phyloP scores from a whole-genome alignment of 2,888 invertebrate genomes.

The Yponomeuta plumbellus region DNA sequence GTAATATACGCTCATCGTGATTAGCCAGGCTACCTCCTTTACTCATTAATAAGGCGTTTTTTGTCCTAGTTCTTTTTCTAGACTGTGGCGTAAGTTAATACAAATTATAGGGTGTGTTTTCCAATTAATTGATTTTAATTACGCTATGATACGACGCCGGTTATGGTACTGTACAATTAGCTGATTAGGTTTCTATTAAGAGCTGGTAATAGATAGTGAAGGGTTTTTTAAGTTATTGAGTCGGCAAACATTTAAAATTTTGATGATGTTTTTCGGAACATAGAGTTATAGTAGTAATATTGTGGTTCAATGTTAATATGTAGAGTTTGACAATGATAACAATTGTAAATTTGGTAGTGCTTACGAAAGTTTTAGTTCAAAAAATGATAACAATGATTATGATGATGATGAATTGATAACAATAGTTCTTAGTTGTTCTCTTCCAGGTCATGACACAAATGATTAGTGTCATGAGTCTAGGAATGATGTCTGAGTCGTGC shows the following conservation, averaged over 20 bases:
- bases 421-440: too few species aligned
- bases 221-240: neutral
- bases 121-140: conserved; percentile 12
- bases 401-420: too few species aligned
- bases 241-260: neutral
- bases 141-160: neutral
- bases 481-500: too few species aligned
- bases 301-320: too few species aligned
- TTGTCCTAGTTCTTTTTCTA: neutral
- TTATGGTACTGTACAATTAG: neutral
- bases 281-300: too few species aligned
- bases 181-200: neutral
- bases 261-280: too few species aligned
- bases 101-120: conserved; percentile 11
- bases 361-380: too few species aligned
- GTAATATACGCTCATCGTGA: conserved; percentile 6
- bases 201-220: neutral
- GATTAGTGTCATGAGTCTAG: too few species aligned
- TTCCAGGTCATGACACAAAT: too few species aligned
- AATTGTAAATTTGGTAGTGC: too few species aligned
- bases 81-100: neutral
- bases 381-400: too few species aligned
- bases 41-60: conserved; percentile 1
- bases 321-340: too few species aligned
- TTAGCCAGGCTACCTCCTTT: conserved; percentile 6